These are phyloP conservation scores for Edolisoma coerulescens DNA, from an alignment of 2,113 vertebrate species.

Conservation along the genomic window DNA sequence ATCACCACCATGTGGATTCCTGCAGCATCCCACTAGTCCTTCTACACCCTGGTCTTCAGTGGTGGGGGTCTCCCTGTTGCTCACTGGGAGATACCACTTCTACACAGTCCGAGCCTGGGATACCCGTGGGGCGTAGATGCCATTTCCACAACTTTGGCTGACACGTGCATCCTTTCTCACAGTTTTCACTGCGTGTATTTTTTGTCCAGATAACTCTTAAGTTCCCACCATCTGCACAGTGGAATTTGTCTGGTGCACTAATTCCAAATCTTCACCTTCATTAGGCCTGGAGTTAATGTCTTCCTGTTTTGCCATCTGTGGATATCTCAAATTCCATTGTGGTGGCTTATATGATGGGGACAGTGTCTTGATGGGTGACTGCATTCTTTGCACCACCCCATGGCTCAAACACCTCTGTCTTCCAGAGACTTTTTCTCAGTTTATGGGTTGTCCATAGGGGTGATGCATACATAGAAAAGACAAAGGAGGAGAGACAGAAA, in stretches of 20 bases:
- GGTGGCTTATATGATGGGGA: background rate
- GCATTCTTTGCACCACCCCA: background rate
- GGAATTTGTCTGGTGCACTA: background rate
- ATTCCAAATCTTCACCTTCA: background rate
- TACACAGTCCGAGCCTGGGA: accelerated
- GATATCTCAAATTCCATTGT: background rate
- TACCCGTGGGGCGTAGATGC: accelerated
- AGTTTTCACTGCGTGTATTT: background rate
- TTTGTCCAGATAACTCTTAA: background rate
- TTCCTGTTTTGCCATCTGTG: background rate
- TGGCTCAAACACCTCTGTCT: background rate
- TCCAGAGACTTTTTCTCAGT: background rate
- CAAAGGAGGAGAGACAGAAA: background rate
- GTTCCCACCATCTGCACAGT: background rate
- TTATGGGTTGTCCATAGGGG: accelerated
- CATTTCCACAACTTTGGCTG: background rate
- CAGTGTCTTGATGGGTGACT: background rate
- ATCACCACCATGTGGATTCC: background rate
- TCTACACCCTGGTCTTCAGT: background rate
- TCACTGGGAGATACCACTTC: background rate
- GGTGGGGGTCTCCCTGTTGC: background rate
- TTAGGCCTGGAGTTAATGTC: background rate
- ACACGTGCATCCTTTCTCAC: background rate
- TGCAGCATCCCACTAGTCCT: accelerated
- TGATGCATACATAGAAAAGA: background rate